Evolutionary conservation across 1,140 invertebrate species (phyloP).

Genomic region (Anthonomus grandis): DNA sequence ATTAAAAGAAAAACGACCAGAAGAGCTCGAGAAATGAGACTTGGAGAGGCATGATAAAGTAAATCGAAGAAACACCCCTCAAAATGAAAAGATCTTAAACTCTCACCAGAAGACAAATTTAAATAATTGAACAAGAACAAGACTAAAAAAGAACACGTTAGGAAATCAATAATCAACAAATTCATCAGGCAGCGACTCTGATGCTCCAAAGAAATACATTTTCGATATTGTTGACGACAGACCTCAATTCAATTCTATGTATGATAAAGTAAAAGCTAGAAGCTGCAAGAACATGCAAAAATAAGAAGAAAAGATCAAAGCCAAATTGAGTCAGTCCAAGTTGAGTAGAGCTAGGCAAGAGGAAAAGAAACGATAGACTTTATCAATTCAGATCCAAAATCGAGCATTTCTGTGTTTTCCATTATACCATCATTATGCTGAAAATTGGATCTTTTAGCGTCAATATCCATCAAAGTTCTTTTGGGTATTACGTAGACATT

Average conservation of each 20-base stretch:
- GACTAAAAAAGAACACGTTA: constrained; percentile 50
- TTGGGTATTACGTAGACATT: too few species aligned
- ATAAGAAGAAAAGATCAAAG: constrained; percentile 82
- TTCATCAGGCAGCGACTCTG: constrained; percentile 62
- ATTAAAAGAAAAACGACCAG: constrained; percentile 47
- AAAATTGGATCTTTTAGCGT: too few species aligned
- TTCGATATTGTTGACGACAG: constrained; percentile 88
- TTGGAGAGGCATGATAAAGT: constrained; percentile 20
- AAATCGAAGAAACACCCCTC: constrained; percentile 27
- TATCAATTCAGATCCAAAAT: too few species aligned
- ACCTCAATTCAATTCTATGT: constrained; percentile 94
- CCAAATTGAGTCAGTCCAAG: constrained; percentile 85
- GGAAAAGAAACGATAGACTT: constrained; percentile 82
- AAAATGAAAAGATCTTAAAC: constrained; percentile 13
- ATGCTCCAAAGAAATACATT: constrained; percentile 81
- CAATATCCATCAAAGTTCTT: too few species aligned
- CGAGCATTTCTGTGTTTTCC: too few species aligned
- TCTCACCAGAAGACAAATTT: constrained; percentile 20
- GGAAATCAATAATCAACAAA: constrained; percentile 55
- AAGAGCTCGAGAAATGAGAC: constrained; percentile 46
- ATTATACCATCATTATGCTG: too few species aligned
- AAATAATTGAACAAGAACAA: constrained; percentile 35
- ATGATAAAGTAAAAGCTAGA: constrained; percentile 95
- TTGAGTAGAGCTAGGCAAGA: constrained; percentile 79
- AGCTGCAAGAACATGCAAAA: constrained; percentile 91